Base-by-base conservation (phyloP, 2,888 invertebrate genomes). In the Polydrusus cervinus region DNA sequence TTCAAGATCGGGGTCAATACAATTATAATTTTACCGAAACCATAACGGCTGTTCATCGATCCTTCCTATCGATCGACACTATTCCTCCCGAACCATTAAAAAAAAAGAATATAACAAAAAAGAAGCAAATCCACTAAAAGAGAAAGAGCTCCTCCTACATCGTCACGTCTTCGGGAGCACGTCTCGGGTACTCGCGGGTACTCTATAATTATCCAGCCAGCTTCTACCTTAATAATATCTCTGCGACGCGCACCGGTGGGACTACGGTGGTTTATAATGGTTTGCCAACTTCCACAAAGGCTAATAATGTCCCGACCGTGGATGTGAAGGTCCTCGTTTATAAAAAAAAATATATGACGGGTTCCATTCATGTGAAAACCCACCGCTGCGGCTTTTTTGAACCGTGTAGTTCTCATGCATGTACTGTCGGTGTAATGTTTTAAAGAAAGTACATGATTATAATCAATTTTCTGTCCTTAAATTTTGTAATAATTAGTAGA, bases 151-250 rank as follows among this genome's bases (percentile, higher is more conserved):
- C 82, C 83, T 81, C 81, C 81, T 79, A 80, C 82, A 81, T 80
- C 81, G 84, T 84, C 85, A 84, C 85, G 85, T 85, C 84, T 83
- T 81, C 84, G 83, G 84, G 82, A 84, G 84, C 84, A 85, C 85
- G 84, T 84, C 83, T 83, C 82, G 83, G 79, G 67, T 65, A 81
- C 74, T 65, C 81, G 82, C 81, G 81, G 82, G 81, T 81, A 81
- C 82, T 83, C 82, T 83, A 82, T 85, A 85, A 85, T 85, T 85
- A 85, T 81, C 81, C 81, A 79, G 80, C 82, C 82, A 83, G 84
- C 83, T 83, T 81, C 82, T 82, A 81, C 82, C 82, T 82, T 84
- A 84, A 84, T 84, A 83, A 84, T 78, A 84, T 81, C 82, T 80
- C 77, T 40, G 47, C 47, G 73, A 55, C 65, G 53, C 75, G 75